Conservation (phyloP, 2,113 vertebrate genomes). For the Podarcis raffonei region DNA sequence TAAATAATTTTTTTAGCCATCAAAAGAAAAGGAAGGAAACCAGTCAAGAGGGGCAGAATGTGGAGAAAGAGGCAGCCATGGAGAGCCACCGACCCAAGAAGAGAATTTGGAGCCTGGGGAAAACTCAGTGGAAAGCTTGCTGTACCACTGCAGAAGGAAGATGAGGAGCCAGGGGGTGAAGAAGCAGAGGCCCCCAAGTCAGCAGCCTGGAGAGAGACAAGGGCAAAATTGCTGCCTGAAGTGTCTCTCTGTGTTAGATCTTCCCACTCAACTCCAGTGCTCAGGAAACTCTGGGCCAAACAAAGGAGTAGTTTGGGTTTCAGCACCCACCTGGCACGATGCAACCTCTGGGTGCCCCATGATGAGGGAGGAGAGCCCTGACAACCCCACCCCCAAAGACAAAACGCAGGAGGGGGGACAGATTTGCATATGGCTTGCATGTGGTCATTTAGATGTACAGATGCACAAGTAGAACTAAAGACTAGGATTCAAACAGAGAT, state of each 20-base stretch:
- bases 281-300: background rate
- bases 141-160: too few relatives aligned
- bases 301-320: background rate
- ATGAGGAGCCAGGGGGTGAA: background rate
- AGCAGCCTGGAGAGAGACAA: background rate
- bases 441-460: too few relatives aligned
- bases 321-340: background rate
- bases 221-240: background rate
- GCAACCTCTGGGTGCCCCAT: too few relatives aligned
- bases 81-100: background rate
- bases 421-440: too few relatives aligned
- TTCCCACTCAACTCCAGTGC: background rate
- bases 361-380: too few relatives aligned
- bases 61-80: background rate
- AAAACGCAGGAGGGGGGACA: too few relatives aligned
- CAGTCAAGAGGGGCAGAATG: too few relatives aligned
- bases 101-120: background rate
- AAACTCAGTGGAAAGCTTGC: background rate
- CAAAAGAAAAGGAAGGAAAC: too few relatives aligned
- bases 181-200: background rate
- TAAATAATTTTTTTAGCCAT: background rate
- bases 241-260: background rate
- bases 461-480: too few relatives aligned
- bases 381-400: too few relatives aligned
- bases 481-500: too few relatives aligned